Base-by-base conservation (phyloP, 1,140 invertebrate genomes). In the Dinoponera quadriceps region DNA sequence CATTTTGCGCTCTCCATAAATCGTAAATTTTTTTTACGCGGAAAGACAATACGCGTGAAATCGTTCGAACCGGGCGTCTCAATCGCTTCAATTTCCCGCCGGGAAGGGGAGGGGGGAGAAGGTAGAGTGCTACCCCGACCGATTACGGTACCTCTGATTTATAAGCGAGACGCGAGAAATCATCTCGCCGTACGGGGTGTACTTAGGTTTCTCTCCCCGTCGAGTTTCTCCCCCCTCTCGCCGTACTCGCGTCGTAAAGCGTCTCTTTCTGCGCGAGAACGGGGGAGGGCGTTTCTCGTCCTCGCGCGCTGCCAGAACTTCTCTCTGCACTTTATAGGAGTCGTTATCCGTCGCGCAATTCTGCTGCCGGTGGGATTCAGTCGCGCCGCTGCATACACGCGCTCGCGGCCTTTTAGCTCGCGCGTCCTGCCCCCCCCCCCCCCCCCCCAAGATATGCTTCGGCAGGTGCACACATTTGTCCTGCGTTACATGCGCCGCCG, bases 381-480 rank as follows among this genome's bases (percentile, higher is more conserved):
- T 69, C 13, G 69, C n/a, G n/a, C n/a, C 65, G 25, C 54, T 68
- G 63, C 55, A 44, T 57, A 57, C 75, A 51, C 74, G 60, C 27
- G 48, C n/a, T n/a, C 55, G 55, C 5, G 54, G 33, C 33, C 66
- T 71, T 65, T 77, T 77, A 65, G 48, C 29, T 29, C 51, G 38
- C 51, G 38, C 51, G 29, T 48, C 65, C 33, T 54, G 60, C 11
- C 11, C 22, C 65, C 38, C 60, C 25, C 49, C 49, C 48, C 11
- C 11, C 22, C 65, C 38, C 60, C 25, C 49, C 49, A 68, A 83
- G 73, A 83, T 83, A 78, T 73, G 60, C 62, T 78, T 83, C 73
- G 72, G 73, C 82, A 83, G 82, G 82, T 83, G 82, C 62, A 25
- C 73, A 49, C 72, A 78, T 83, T 83, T 77, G 72, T 82, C 60